Conservation (phyloP, 2,888 invertebrate species). For the Unio pictorum region DNA sequence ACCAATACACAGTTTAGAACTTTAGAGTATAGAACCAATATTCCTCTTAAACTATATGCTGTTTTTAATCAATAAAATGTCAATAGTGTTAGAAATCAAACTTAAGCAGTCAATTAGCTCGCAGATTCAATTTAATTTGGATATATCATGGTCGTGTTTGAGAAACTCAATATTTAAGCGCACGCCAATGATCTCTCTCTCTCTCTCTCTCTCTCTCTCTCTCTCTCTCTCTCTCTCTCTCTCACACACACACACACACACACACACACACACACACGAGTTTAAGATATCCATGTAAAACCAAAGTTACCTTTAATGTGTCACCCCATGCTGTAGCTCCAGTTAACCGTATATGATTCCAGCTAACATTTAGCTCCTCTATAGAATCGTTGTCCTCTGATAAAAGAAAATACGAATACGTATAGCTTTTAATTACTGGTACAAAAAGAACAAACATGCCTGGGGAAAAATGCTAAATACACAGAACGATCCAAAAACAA, state of each 20-base stretch:
- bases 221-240: no score
- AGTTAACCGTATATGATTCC: slow-evolving; percentile 42
- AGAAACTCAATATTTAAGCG: no score
- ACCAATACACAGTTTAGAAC: no score
- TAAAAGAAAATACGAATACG: background rate
- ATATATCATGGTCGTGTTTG: no score
- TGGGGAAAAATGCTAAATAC: background rate
- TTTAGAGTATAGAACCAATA: no score
- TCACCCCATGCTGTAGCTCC: slow-evolving; percentile 42
- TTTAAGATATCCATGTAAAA: background rate
- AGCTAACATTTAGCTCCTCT: slow-evolving; percentile 39
- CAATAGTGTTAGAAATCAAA: background rate
- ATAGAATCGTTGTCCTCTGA: slow-evolving; percentile 40
- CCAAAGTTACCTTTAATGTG: slow-evolving; percentile 22
- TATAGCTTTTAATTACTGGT: background rate
- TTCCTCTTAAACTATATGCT: no score
- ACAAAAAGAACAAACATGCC: background rate
- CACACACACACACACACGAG: no score
- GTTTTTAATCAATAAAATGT: background rate
- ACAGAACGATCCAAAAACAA: background rate
- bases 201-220: no score
- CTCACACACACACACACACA: no score
- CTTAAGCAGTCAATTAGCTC: slow-evolving; percentile 6
- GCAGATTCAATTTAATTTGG: no score
- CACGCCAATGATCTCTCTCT: no score